Evolutionary conservation across 2,113 vertebrate species (phyloP), one percentile per base, ranked within the genome.

Genomic region (Pseudonaja textilis): DNA sequence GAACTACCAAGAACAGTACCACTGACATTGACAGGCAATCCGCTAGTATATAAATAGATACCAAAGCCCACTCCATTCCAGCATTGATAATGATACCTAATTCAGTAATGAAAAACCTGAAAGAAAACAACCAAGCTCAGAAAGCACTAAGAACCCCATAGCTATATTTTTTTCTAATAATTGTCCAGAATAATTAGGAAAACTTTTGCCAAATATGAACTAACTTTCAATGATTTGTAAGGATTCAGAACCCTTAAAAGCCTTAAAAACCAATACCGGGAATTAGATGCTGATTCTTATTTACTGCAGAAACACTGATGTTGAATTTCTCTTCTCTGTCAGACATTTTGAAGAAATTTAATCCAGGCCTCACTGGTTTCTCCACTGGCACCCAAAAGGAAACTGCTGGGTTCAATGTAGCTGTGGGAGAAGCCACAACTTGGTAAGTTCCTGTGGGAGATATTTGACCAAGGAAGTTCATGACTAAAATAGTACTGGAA

Each of bases 281-380:
- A 93, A 64, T 26, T 12, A 45, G 0, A 81, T 0, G 0, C 45
- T 39, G 47, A 8, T 91, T 47, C 88, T 4, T 0, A 3, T 29
- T 87, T 26, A 16, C 34, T 2, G 45, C 16, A 25, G 25, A 29
- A 18, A 42, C 11, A 5, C 22, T 94, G 74, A 4, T 0, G 29
- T 52, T 90, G 47, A 2, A 26, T 90, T 91, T 26, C 69, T 86
- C 90, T n/a, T 96, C 25, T 93, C 45, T 96, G 94, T 91, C 95
- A 99, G 99, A 99, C 92, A 99, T 99, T 92, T 95, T 99, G 85
- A 99, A 97, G 97, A 98, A 98, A 96, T 99, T 99, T 97, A 99
- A 98, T 93, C 97, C 98, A 0, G 74, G 96, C 26, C 92, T 99
- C 92, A 95, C 97, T 29, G 99, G 99, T 89, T 98, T 98, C 93